Conservation (phyloP, 2,888 invertebrate genomes). For the Hipparchia semele region DNA sequence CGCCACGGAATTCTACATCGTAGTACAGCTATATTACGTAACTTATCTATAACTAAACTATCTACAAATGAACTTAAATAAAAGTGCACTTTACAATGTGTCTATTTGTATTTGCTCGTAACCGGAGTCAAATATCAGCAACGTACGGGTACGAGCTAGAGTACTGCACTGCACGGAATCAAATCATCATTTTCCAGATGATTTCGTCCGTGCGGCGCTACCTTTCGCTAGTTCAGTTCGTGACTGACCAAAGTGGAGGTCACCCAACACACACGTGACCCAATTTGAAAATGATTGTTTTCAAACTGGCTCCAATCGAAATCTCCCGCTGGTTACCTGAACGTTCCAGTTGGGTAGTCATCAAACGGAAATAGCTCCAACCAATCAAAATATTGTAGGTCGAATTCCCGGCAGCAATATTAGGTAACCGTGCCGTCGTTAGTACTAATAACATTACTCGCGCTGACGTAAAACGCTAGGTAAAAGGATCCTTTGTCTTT, state of each 20-base stretch:
- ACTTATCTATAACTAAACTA: too few species aligned
- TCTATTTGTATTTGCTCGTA: too few species aligned
- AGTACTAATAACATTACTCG: not conserved
- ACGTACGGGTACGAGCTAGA: too few species aligned
- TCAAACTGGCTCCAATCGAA: slow-evolving; percentile 1
- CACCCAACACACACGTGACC: slow-evolving; percentile 7
- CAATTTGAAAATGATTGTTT: slow-evolving; percentile 9
- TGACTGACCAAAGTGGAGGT: not conserved
- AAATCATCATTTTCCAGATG: not conserved
- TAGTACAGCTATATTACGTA: too few species aligned
- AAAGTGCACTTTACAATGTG: too few species aligned
- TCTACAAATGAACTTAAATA: too few species aligned
- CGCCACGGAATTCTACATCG: too few species aligned
- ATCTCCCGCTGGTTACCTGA: not conserved
- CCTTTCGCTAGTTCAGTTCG: not conserved
- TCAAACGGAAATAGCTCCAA: not conserved
- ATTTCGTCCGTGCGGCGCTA: not conserved
- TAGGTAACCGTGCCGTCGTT: not conserved
- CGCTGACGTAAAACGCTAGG: not conserved
- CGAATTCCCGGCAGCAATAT: not conserved
- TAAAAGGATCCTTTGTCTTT: not conserved
- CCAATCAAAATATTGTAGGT: not conserved
- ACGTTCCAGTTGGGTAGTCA: not conserved
- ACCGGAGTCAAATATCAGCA: too few species aligned
- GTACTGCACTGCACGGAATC: not conserved